Base-by-base conservation (phyloP, 1,140 invertebrate species). In the Temnothorax nylanderi region DNA sequence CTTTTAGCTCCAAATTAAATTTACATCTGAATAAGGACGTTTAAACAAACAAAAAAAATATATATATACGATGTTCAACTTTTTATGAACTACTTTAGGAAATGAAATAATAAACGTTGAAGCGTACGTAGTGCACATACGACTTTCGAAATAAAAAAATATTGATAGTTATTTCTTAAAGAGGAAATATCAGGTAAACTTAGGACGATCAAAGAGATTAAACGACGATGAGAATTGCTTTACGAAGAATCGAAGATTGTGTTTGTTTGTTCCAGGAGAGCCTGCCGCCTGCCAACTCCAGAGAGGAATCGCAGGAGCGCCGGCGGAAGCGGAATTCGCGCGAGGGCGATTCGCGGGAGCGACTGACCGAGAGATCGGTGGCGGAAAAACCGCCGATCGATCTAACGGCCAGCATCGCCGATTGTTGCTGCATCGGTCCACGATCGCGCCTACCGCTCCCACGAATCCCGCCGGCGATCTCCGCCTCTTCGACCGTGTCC, bases 371-470 rank as follows among this genome's bases (percentile, higher is more conserved):
- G 56, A 92, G 86, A 51, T 77, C 80, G 58, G 34, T 65, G 34
- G 18, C 64, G 60, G 87, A 91, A 65, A 92, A 93, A 60, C 60
- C 86, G 32, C 82, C 91, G 65, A 90, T 93, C 62, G 92, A 93
- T 37, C 87, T 94, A 41, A 88, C 91, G 76, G 85, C 89, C 58
- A 92, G 91, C 72, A 90, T 93, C 21, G 86, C 92, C 72, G 94
- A 95, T 72, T 95, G 94, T 44, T 95, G 95, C 64, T 95, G 95
- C 92, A 95, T 95, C 65, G 94, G 94, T 3, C 91, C 94, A 8
- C 93, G 94, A 18, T 93, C 93, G 3, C 93, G 94, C 47, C 87
- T 94, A 7, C 94, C 94, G 49, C 88, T 94, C 58, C 93, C 94
- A 5, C 92, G 93, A 13, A 84, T 92, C 77, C 88, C 87, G 13